These are phyloP conservation scores for Coranthus polyacanthus DNA, from an alignment of 2,797 vertebrate species.

Conservation along the genomic window DNA sequence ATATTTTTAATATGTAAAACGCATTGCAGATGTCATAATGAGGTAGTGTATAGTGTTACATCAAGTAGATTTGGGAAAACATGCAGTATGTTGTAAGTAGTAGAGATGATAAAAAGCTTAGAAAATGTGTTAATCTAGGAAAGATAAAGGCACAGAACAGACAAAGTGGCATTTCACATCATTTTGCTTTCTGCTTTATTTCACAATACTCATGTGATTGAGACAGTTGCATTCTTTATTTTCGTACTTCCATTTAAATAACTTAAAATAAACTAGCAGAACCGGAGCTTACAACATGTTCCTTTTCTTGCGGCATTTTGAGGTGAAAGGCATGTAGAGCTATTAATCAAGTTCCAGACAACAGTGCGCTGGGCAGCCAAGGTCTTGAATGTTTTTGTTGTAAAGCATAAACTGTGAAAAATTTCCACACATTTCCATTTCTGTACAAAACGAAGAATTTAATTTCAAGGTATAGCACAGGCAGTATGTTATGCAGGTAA, in stretches of 20 bases:
- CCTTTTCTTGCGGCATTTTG: background rate
- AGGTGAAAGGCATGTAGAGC: background rate
- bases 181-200: background rate
- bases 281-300: background rate
- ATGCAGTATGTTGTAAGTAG: no score
- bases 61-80: background rate
- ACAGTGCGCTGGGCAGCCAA: background rate
- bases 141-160: background rate
- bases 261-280: background rate
- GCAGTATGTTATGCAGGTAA: no score
- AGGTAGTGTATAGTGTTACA: background rate
- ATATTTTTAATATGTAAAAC: background rate
- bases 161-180: background rate
- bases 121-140: background rate
- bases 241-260: background rate
- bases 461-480: slow-evolving; percentile 9
- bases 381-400: background rate
- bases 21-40: background rate
- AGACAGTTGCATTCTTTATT: background rate
- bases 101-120: background rate
- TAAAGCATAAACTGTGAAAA: background rate
- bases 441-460: slow-evolving; percentile 2
- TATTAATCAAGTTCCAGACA: background rate
- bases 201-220: background rate
- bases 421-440: background rate